Base-by-base conservation (phyloP, 2,888 invertebrate species). In the Incurvaria masculella region DNA sequence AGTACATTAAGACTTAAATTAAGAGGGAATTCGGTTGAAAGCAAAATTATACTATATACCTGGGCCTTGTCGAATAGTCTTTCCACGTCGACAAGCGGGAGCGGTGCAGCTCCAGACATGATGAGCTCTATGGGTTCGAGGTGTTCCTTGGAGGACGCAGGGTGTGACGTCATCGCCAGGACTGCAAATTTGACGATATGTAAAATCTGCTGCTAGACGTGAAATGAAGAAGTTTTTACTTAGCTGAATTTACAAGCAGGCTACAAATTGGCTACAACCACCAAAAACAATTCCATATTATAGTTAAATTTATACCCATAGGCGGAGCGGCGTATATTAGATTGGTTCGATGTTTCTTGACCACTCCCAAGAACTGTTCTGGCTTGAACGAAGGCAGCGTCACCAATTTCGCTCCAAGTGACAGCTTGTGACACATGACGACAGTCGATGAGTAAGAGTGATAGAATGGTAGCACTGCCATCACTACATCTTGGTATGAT, bases 361-460 rank as follows among this genome's bases (percentile, higher is more conserved):
- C 57, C 0, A 82, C 66, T 10, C 81, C 72, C n/a, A 89, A 62
- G 55, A 87, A 88, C n/a, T 70, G 67, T 0, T 84, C 80, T 0
- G 87, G 85, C 23, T 86, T 85, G 62, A 94, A 94, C 61, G 81
- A 84, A 0, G 89, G 86, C 49, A 91, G 50, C 0, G 87, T 86
- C 1, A 87, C 79, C 18, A 88, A 49, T 58, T 84, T 85, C 0
- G 69, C 67, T 1, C 91, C 90, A 4, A 74, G 62, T 3, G 73
- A 65, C 40, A 90, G 55, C 49, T 81, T 79, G 39, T 81, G 78
- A 2, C 84, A 56, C 63, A 87, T 66, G 10, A 82, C 61, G 2
- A 82, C 66, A 0, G 80, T 71, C 45, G 88, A 68, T 0, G 89
- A 91, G 56, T 88, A 92, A 45, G 87, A 87, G 61, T 93, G 93